phyloP scores from a whole-genome alignment of 2,888 invertebrate genomes.

The Tipula helvola region DNA sequence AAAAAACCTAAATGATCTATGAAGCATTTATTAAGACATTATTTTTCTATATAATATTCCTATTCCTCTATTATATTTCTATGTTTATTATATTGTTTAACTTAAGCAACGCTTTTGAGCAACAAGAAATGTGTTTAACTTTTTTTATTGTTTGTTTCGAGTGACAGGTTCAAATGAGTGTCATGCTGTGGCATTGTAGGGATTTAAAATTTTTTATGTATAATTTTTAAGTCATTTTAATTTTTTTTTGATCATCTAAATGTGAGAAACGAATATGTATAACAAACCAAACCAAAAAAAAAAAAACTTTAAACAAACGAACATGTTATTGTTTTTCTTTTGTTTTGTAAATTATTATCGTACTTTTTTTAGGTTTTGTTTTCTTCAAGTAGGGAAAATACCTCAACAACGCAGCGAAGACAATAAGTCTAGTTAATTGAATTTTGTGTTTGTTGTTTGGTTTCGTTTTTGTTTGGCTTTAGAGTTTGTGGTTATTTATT shows the following conservation, averaged over 20 bases:
- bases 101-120: background rate
- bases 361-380: background rate
- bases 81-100: background rate
- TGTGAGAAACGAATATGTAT: background rate
- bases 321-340: background rate
- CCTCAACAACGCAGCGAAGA: conserved; percentile 4
- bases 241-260: background rate
- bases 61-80: background rate
- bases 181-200: conserved; percentile 11
- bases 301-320: background rate
- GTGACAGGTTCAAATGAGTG: conserved; percentile 11
- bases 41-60: conserved; percentile 5
- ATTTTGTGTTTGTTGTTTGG: background rate
- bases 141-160: conserved; percentile 7
- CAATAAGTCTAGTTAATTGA: conserved; percentile 9
- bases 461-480: background rate
- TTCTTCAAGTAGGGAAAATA: background rate
- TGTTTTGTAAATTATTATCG: background rate
- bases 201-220: background rate
- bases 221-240: background rate
- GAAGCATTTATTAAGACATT: conserved; percentile 12
- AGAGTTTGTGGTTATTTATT: background rate
- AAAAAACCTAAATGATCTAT: conserved; percentile 6
- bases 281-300: background rate
- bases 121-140: background rate